Base-by-base conservation (phyloP, 2,888 invertebrate species). In the Sarcophaga subvicina region DNA sequence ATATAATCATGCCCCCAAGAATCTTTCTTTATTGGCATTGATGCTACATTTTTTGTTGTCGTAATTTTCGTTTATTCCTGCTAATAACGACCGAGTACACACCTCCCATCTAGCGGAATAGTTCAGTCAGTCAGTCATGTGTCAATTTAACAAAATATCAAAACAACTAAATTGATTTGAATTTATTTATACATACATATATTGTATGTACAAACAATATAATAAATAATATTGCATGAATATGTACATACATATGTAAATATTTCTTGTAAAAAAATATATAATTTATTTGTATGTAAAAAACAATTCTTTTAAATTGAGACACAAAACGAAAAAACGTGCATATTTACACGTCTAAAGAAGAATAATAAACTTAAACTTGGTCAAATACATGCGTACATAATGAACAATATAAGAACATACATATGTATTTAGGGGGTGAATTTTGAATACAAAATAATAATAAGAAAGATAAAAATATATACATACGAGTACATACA, bases 261-360 rank as follows among this genome's bases (percentile, higher is more conserved):
- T 25, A 17, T 49, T 49, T 14, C 12, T 63, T 63, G 12, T 47
- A 47, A 20, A 63, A 59, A 73, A 20, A 25, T n/a, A 70, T 25
- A 49, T 49, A 70, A n/a, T 45, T n/a, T 17, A 79, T 71, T 75
- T 76, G 37, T 62, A 70, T 81, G 54, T 63, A 83, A 82, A 75
- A 80, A 83, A 80, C 63, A 83, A 77, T 80, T 86, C 59, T 80
- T 69, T 86, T 86, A 80, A 83, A 80, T 83, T 71, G 64, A 79
- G 60, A 71, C 27, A 70, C 69, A 73, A 75, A 66, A 75, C 47
- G 22, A 22, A n/a, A 22, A 77, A 86, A 83, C 76, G 80, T 82
- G 79, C 75, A 76, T 76, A 76, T 76, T 79, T 79, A 79, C 75
- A 82, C 85, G 78, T 85, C 37, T 79, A 49, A 54, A 69, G 47